These are phyloP conservation scores for Cyrtonyx montezumae DNA, from an alignment of 2,113 vertebrate genomes.

Conservation along the genomic window DNA sequence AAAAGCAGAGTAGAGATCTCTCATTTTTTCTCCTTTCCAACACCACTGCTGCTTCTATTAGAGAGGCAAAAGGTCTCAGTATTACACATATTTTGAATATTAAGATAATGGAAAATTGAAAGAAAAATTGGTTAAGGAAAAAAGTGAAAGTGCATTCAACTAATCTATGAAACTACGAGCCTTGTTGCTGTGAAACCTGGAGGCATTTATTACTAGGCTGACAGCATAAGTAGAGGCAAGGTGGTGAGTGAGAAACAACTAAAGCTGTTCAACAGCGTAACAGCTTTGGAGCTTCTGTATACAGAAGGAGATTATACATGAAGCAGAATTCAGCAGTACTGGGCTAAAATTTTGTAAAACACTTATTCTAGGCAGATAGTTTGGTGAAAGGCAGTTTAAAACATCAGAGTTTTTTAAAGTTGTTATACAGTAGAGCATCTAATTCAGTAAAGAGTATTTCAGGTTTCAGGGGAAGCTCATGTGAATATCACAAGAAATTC, in stretches of 20 bases:
- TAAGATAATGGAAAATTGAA: not conserved
- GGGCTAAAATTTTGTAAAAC: not conserved
- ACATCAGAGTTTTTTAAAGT: not conserved
- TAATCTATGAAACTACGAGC: not conserved
- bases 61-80: not conserved
- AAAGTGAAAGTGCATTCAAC: not conserved
- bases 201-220: not conserved
- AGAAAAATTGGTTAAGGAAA: not conserved
- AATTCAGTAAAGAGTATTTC: not conserved
- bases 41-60: not conserved
- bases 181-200: not conserved
- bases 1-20: not conserved
- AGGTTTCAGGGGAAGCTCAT: not conserved
- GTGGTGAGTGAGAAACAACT: not conserved
- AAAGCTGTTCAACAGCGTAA: not conserved
- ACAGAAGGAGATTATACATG: not conserved
- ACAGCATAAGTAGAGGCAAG: not conserved
- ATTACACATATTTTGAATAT: not conserved
- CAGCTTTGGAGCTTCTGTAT: not conserved
- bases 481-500: not conserved
- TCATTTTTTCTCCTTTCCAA: not conserved
- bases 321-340: not conserved
- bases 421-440: not conserved
- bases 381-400: not conserved
- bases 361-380: not conserved